Conservation (phyloP, 2,888 invertebrate species). For the Sinelater perroti region DNA sequence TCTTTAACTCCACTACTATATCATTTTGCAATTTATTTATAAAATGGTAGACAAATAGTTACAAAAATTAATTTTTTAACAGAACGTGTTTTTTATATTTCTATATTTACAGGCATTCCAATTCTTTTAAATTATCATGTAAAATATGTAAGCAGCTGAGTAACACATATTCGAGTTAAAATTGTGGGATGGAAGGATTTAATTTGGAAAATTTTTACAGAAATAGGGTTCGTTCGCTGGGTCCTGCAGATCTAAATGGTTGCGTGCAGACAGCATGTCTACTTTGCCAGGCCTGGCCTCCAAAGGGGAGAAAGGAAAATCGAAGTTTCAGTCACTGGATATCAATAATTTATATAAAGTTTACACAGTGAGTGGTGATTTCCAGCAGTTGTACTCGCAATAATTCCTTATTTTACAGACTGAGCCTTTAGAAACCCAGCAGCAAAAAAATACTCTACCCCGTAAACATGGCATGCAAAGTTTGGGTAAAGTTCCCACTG, state of each 20-base stretch:
- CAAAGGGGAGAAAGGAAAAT: slow-evolving; percentile 89
- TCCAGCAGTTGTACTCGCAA: too few relatives aligned
- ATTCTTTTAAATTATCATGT: too few relatives aligned
- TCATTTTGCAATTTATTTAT: too few relatives aligned
- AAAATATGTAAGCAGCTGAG: too few relatives aligned
- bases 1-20: too few relatives aligned
- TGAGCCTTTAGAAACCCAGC: slow-evolving; percentile 86
- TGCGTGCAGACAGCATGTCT: slow-evolving; percentile 96
- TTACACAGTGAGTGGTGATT: slow-evolving; percentile 74
- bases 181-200: too few relatives aligned
- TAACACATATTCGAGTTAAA: too few relatives aligned
- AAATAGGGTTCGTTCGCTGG: slow-evolving; percentile 80
- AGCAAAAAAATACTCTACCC: slow-evolving; percentile 87
- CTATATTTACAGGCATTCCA: too few relatives aligned
- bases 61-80: too few relatives aligned
- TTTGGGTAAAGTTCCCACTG: slow-evolving; percentile 98
- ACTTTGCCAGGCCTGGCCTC: slow-evolving; percentile 90
- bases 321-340: slow-evolving; percentile 96
- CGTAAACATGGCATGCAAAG: slow-evolving; percentile 99
- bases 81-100: too few relatives aligned
- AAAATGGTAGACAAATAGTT: too few relatives aligned
- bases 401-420: slow-evolving; percentile 68
- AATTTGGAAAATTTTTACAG: too few relatives aligned
- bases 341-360: slow-evolving; percentile 96
- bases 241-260: slow-evolving; percentile 85